Base-by-base conservation (phyloP, 1,140 invertebrate species). In the Saccostrea echinata region DNA sequence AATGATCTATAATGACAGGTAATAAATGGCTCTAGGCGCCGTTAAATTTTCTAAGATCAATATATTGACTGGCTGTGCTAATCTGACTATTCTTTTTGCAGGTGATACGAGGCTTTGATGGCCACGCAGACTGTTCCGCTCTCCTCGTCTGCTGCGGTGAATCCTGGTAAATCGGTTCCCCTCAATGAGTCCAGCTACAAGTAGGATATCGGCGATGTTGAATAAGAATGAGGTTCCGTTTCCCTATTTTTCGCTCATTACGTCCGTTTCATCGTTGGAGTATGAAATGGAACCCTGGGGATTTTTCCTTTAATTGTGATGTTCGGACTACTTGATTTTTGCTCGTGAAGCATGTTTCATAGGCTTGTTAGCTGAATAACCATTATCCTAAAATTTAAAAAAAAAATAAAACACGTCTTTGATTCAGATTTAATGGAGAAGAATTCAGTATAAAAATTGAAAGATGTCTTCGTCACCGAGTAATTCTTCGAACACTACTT, bases 141-240 rank as follows among this genome's bases (percentile, higher is more conserved):
- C 68, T 76, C 9, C 68, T 76, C 68, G 27, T 76, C 68, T 30
- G 11, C 24, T 76, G 16, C 6, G 55, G 18, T 61, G 55, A 21
- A 61, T 43, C 43, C 43, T 43, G 43, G 6, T 43, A n/a, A 43
- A 24, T 64, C 43, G 43, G 43, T 64, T n/a, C 24, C 24, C 24
- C 57, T 9, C 57, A 24, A 21, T 76, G 27, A 27, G 68, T 18
- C 16, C 8, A 76, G 18, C 68, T 76, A 76, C 27, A 27, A 76
- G 30, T 24, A 27, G 27, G 68, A 76, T 76, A 30, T 16, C 24
- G 68, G 24, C 27, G 27, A 76, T 76, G 68, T 76, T 35, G 68
- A 76, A 76, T 76, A 76, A 76, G 24, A 16, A 76, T 76, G 68
- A 76, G 27, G 68, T 76, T 76, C 68, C 68, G 68, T 76, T 76